Conservation (phyloP, 2,888 invertebrate species). For the Carpatolechia fugitivella region DNA sequence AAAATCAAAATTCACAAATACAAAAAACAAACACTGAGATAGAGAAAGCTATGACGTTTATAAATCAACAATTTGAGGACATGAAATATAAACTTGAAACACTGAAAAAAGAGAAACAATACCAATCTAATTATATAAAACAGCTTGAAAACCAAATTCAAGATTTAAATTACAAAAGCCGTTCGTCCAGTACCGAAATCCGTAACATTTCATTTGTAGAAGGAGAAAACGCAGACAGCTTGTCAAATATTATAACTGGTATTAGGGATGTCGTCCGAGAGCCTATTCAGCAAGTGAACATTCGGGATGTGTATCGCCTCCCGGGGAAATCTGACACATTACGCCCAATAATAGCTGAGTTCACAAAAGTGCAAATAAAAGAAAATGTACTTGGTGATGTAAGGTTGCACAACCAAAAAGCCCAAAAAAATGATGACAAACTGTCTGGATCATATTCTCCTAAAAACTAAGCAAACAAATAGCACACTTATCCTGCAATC, state of each 20-base stretch:
- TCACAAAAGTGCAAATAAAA: not conserved
- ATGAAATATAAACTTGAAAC: not conserved
- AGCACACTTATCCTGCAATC: too few relatives aligned
- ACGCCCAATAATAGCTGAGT: not conserved
- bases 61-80: not conserved
- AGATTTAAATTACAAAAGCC: not conserved
- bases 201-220: not conserved
- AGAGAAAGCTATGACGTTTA: not conserved
- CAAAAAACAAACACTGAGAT: too few relatives aligned
- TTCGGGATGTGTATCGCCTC: conserved; percentile 1
- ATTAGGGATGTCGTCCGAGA: too few relatives aligned
- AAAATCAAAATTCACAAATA: too few relatives aligned
- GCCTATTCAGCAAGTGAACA: too few relatives aligned
- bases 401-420: too few relatives aligned
- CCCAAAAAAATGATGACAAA: too few relatives aligned
- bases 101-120: not conserved
- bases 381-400: not conserved
- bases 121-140: not conserved
- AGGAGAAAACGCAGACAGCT: not conserved
- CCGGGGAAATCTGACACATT: not conserved
- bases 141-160: not conserved
- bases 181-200: not conserved
- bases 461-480: too few relatives aligned
- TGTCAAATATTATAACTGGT: not conserved
- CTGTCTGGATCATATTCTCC: too few relatives aligned